These are phyloP conservation scores for Olivierus martensii DNA, from an alignment of 1,140 invertebrate species.

Conservation along the genomic window DNA sequence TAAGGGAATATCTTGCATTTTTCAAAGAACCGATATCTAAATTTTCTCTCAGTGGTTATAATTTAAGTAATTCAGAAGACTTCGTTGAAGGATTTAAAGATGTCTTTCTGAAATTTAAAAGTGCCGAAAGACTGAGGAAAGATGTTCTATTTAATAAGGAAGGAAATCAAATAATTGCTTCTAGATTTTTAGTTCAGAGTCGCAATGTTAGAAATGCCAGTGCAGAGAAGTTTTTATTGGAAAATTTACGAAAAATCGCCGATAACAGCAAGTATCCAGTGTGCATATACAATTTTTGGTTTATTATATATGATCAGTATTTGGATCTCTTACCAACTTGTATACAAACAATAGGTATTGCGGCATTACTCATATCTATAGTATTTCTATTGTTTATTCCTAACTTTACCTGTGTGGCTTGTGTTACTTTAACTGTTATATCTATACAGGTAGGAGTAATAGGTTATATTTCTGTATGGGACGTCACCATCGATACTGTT, in stretches of 20 bases:
- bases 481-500: constrained; percentile 86
- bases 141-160: constrained; percentile 71
- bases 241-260: constrained; percentile 59
- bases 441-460: constrained; percentile 89
- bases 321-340: constrained; percentile 81
- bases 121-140: constrained; percentile 49
- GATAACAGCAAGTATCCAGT: constrained; percentile 60
- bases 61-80: constrained; percentile 51
- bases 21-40: constrained; percentile 55
- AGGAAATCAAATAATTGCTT: constrained; percentile 58
- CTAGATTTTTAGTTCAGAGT: constrained; percentile 72
- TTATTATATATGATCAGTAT: constrained; percentile 89
- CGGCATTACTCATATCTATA: constrained; percentile 85
- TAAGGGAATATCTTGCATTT: constrained; percentile 66
- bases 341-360: constrained; percentile 80
- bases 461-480: constrained; percentile 91
- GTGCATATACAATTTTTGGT: constrained; percentile 87
- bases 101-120: constrained; percentile 24
- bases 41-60: constrained; percentile 41
- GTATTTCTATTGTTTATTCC: constrained; percentile 92
- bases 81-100: constrained; percentile 62
- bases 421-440: constrained; percentile 88
- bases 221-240: constrained; percentile 78
- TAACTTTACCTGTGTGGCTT: constrained; percentile 77
- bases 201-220: constrained; percentile 78